phyloP scores from a whole-genome alignment of 1,140 invertebrate genomes.

The Dryas iulia region DNA sequence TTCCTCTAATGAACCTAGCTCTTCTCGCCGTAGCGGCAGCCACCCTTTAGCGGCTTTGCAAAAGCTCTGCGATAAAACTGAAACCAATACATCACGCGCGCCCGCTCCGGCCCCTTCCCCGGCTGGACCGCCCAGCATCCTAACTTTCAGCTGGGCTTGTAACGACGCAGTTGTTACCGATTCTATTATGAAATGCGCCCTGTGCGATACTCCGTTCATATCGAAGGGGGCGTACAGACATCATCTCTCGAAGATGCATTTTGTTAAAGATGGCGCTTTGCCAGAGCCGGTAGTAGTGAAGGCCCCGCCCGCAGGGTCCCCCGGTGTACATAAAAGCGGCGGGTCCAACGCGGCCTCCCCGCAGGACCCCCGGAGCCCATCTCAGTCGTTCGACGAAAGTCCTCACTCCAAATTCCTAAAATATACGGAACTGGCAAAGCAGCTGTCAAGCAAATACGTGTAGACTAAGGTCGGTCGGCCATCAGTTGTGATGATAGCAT shows the following conservation, averaged over 20 bases:
- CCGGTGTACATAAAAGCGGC: slow-evolving; percentile 72
- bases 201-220: slow-evolving; percentile 97
- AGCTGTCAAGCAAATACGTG: slow-evolving; percentile 97
- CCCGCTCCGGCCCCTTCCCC: slow-evolving; percentile 73
- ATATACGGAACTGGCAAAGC: slow-evolving; percentile 97
- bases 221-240: slow-evolving; percentile 98
- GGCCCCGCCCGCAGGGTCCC: slow-evolving; percentile 62
- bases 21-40: slow-evolving; percentile 85
- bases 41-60: slow-evolving; percentile 96
- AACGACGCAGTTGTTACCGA: slow-evolving; percentile 94
- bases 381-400: slow-evolving; percentile 90
- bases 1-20: slow-evolving; percentile 70
- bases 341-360: slow-evolving; percentile 78
- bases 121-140: slow-evolving; percentile 88
- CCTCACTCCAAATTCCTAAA: slow-evolving; percentile 98
- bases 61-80: slow-evolving; percentile 96
- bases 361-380: slow-evolving; percentile 79
- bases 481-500: slow-evolving; percentile 79
- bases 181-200: slow-evolving; percentile 96
- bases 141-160: slow-evolving; percentile 96
- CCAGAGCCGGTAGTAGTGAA: slow-evolving; percentile 85
- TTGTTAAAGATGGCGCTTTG: slow-evolving; percentile 94
- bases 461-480: slow-evolving; percentile 65
- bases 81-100: slow-evolving; percentile 82
- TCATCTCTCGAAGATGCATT: slow-evolving; percentile 97